Conservation (phyloP, 1,140 invertebrate species). For the Drosophila pectinifera region DNA sequence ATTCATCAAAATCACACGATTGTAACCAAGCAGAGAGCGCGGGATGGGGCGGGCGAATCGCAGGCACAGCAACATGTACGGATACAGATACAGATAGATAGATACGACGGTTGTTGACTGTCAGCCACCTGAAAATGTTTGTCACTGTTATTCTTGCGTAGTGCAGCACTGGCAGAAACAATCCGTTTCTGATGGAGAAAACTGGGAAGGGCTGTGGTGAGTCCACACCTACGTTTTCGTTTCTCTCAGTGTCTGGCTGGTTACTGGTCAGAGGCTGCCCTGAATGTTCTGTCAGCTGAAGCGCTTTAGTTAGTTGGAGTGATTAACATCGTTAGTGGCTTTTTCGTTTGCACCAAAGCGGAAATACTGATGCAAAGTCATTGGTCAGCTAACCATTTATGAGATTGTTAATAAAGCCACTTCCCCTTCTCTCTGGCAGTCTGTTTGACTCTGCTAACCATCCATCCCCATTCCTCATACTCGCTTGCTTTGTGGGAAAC, state of each 20-base stretch:
- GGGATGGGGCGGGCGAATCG: not conserved
- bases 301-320: conserved; percentile 80
- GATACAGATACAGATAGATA: conserved; percentile 30
- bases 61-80: conserved; percentile 23
- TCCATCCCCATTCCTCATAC: conserved; percentile 3
- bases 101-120: conserved; percentile 68
- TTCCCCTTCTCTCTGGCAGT: conserved; percentile 3
- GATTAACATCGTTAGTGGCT: conserved; percentile 81
- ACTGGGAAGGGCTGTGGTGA: not conserved
- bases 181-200: too few species aligned
- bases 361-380: conserved; percentile 67
- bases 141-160: conserved; percentile 45
- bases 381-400: conserved; percentile 68
- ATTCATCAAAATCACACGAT: conserved; percentile 84
- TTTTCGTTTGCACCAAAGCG: conserved; percentile 74
- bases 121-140: conserved; percentile 73
- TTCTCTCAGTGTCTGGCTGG: conserved; percentile 24
- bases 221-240: not conserved
- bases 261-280: conserved; percentile 28
- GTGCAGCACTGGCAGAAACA: conserved; percentile 18
- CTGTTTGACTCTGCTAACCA: not conserved
- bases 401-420: conserved; percentile 32
- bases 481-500: conserved; percentile 39
- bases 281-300: conserved; percentile 59
- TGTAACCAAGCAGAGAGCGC: conserved; percentile 47